These are phyloP conservation scores for Synanthedon andrenaeformis DNA, from an alignment of 2,888 invertebrate species.

Conservation along the genomic window DNA sequence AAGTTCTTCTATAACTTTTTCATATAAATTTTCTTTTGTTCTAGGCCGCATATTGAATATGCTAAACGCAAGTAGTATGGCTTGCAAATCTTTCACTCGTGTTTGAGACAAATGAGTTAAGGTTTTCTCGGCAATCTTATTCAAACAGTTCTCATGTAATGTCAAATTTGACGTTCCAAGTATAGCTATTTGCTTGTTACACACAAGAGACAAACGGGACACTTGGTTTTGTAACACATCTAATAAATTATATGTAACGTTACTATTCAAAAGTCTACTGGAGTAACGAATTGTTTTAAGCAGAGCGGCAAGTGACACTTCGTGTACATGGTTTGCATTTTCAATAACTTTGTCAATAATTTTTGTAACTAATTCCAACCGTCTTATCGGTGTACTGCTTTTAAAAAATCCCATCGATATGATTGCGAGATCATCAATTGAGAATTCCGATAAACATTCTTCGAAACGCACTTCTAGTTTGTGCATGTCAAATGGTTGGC, in stretches of 20 bases:
- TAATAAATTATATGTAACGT: slow-evolving; percentile 61
- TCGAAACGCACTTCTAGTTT: slow-evolving; percentile 73
- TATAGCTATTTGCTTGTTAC: slow-evolving; percentile 75
- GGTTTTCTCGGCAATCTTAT: slow-evolving; percentile 62
- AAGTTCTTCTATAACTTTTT: slow-evolving; percentile 58
- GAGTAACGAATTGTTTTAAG: slow-evolving; percentile 76
- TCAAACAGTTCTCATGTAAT: slow-evolving; percentile 41
- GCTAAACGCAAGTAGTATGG: slow-evolving; percentile 72
- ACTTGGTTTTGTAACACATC: slow-evolving; percentile 67
- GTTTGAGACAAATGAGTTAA: slow-evolving; percentile 47
- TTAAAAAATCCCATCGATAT: slow-evolving; percentile 84
- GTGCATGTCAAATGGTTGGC: slow-evolving; percentile 69
- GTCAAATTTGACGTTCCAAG: slow-evolving; percentile 65
- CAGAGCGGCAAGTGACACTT: slow-evolving; percentile 75
- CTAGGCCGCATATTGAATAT: slow-evolving; percentile 71
- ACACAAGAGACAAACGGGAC: slow-evolving; percentile 69
- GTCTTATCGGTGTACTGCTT: slow-evolving; percentile 75
- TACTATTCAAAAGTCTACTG: slow-evolving; percentile 37
- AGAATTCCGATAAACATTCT: slow-evolving; percentile 64
- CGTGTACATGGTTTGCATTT: slow-evolving; percentile 67
- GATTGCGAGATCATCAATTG: slow-evolving; percentile 76
- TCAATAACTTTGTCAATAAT: slow-evolving; percentile 65
- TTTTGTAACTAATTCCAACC: slow-evolving; percentile 47
- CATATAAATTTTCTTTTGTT: slow-evolving; percentile 39
- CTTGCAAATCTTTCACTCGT: slow-evolving; percentile 82